Evolutionary conservation across 2,113 vertebrate species (phyloP), one percentile per base, ranked within the genome.

Genomic region (Castor canadensis): DNA sequence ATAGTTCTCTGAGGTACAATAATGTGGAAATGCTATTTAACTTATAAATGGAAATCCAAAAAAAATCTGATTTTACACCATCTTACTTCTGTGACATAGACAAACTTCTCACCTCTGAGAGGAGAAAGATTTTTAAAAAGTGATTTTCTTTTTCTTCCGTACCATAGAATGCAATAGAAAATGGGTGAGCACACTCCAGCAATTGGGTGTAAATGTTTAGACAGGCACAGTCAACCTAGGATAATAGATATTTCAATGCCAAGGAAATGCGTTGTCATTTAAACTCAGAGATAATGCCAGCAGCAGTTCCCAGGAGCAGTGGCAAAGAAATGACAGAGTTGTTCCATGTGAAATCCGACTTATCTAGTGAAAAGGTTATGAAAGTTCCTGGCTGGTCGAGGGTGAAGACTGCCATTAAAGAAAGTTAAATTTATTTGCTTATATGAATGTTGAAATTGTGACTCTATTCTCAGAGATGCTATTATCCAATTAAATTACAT

Each of bases 51-150:
- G 43, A 77, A 94, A 82, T 85, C 28, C 49, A 72, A 85, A 95
- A 91, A 91, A 64, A 91, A 38, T 96, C 94, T 80, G 67, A 79
- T 86, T 96, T 95, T 67, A 91, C 26, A 52, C 89, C 40, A 47
- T 87, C 79, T 73, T 76, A 85, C 62, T 35, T 93, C 86, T 86
- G 73, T 95, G 93, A 95, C 89, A 97, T 84, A 94, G 88, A 93
- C 56, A 89, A 96, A 91, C 62, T 83, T 94, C 66, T 92, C 79
- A 83, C 87, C 62, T 95, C 87, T 49, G 58, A 89, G 79, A 76
- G 40, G 75, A 85, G 67, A 81, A 67, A n/a, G 73, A 9, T 64
- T 88, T 77, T 88, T 2, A 19, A 62, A 73, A 93, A 91, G 79
- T 67, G 35, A 73, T 22, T 0, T 43, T 67, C 17, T 82, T 56